Percentiles rank a stretch among this genome's conserved stretches.
These are phyloP conservation scores for Plectrocnemia conspersa DNA, from an alignment of 1,140 invertebrate genomes.

Conservation along the genomic window DNA sequence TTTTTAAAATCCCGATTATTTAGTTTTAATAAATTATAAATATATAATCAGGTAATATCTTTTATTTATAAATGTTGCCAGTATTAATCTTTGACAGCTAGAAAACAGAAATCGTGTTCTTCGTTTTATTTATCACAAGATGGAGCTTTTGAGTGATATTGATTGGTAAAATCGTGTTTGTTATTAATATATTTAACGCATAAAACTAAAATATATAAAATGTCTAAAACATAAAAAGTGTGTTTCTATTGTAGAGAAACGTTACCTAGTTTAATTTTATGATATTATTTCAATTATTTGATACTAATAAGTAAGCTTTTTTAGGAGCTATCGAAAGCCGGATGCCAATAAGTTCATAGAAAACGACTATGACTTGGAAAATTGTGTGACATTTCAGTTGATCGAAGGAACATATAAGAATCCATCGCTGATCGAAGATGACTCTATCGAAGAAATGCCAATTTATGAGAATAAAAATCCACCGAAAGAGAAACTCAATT, in stretches of 20 bases:
- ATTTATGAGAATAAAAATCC: neutral
- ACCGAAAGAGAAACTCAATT: neutral
- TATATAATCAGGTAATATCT: too few species aligned
- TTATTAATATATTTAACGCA: too few species aligned
- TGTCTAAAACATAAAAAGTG: too few species aligned
- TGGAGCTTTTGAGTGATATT: slow-evolving; percentile 14
- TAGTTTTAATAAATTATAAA: too few species aligned
- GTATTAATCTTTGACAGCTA: neutral
- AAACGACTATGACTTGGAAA: slow-evolving; percentile 13
- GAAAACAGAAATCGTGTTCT: neutral
- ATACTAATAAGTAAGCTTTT: slow-evolving; percentile 11
- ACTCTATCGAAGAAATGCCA: too few species aligned
- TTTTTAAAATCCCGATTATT: too few species aligned
- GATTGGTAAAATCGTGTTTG: slow-evolving; percentile 22
- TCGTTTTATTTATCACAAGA: neutral
- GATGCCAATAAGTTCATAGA: slow-evolving; percentile 17
- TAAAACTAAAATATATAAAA: too few species aligned
- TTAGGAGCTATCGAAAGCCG: slow-evolving; percentile 15
- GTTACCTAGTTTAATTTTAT: neutral
- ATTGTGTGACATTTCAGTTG: slow-evolving; percentile 21
- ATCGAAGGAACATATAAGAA: slow-evolving; percentile 16
- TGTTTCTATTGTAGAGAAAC: too few species aligned
- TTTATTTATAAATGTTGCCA: too few species aligned
- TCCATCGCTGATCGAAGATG: slow-evolving; percentile 16
- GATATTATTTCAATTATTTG: neutral